These are phyloP conservation scores for Lepus europaeus DNA, from an alignment of 2,113 vertebrate genomes.

Conservation along the genomic window DNA sequence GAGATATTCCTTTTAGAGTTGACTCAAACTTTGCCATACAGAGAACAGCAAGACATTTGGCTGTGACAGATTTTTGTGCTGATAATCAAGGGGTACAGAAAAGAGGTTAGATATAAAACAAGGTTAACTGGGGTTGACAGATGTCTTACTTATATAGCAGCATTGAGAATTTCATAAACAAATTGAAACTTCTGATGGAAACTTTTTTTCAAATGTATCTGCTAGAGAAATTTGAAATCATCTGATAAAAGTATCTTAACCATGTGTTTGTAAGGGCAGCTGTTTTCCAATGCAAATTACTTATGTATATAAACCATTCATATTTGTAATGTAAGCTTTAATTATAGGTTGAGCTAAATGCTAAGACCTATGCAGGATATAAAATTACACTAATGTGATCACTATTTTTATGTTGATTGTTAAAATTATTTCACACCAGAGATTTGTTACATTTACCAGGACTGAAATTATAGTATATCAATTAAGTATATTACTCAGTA, in stretches of 20 bases:
- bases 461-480: constrained; percentile 69
- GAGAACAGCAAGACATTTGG: not conserved
- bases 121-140: not conserved
- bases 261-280: constrained; percentile 28
- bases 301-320: constrained; percentile 58
- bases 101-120: not conserved
- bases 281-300: constrained; percentile 9
- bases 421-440: constrained; percentile 76
- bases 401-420: constrained; percentile 65
- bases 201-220: not conserved
- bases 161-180: not conserved
- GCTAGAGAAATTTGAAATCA: constrained; percentile 38
- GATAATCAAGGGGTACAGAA: not conserved
- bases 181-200: not conserved
- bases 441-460: constrained; percentile 64
- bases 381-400: constrained; percentile 62
- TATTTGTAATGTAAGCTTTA: constrained; percentile 59
- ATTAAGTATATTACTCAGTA: constrained; percentile 70
- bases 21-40: not conserved
- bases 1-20: not conserved
- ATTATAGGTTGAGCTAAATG: constrained; percentile 60
- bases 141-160: not conserved
- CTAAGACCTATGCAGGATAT: constrained; percentile 49
- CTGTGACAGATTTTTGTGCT: not conserved
- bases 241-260: constrained; percentile 33